Base-by-base conservation (phyloP, 2,113 vertebrate species). In the Aegypius monachus region DNA sequence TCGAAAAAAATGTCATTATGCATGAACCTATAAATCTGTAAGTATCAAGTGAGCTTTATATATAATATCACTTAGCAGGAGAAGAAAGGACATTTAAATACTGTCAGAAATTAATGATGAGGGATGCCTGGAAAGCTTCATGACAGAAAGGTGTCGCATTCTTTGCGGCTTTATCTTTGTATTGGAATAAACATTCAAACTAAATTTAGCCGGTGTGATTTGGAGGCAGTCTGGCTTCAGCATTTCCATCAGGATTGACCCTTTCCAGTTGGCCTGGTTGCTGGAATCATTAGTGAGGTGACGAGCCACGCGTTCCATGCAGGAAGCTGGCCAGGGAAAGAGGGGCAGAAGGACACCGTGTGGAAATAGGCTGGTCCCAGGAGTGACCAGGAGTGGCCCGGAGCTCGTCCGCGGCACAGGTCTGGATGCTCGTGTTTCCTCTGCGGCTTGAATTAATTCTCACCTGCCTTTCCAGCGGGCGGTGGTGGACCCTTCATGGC, bases 41-140 rank as follows among this genome's bases (percentile, higher is more conserved):
- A 84, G 73, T 81, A 91, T 82, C 16, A 11, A 61, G 66, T 89
- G 62, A 93, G 56, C 34, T 68, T 97, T 87, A 74, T 70, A 63
- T 82, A 17, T 88, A 77, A 55, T 81, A 66, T 17, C 71, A 81
- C 59, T 94, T 90, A 95, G 40, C 67, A 77, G 75, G 50, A 87
- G 63, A 78, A 78, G 55, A 91, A 95, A 86, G 58, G 38, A 73
- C 42, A 82, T 93, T 93, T 95, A 94, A 92, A 81, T 88, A 38
- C 82, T 90, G 65, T 84, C 77, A 81, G 68, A 91, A 93, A 67
- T 56, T 79, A 95, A 75, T 59, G 34, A 58, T 90, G 65, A 88
- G 65, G 43, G 31, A 81, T 83, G 65, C 45, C n/a, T 75, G 81
- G 34, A 80, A 95, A 82, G 10, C 66, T 87, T 91, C n/a, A 53